Evolutionary conservation across 2,113 vertebrate genomes (phyloP).

Genomic region (Rhinopomastus cyanomelas): DNA sequence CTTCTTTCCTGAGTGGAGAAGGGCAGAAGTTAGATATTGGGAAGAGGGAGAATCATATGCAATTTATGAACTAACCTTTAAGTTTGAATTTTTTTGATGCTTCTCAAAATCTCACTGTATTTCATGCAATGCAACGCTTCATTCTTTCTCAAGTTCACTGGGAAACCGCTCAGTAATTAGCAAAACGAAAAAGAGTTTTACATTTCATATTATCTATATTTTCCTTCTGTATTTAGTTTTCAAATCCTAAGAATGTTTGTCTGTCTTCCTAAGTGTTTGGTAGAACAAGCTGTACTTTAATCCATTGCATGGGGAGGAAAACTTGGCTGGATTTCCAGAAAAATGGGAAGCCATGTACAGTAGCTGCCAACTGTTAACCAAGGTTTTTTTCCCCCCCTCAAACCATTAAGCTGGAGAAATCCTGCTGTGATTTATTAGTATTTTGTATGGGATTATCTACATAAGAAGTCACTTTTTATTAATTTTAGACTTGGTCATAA

Average conservation of each 20-base stretch:
- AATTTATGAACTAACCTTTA: neutral
- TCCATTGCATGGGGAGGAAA: neutral
- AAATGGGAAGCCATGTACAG: neutral
- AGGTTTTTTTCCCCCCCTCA: neutral
- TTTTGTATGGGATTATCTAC: neutral
- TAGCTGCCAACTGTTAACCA: neutral
- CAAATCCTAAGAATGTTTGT: neutral
- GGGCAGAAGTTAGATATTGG: neutral
- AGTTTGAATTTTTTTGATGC: neutral
- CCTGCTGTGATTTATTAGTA: neutral
- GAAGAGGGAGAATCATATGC: neutral
- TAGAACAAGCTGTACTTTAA: neutral
- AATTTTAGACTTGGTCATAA: neutral
- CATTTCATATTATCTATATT: neutral
- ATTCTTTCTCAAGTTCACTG: neutral
- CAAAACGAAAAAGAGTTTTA: neutral
- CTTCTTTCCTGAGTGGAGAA: neutral
- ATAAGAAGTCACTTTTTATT: neutral
- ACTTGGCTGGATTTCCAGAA: neutral
- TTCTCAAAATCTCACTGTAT: neutral
- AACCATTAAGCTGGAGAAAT: neutral
- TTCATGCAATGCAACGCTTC: accelerated
- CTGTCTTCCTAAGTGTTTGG: neutral
- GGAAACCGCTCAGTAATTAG: neutral
- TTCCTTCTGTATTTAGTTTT: neutral